Conservation (phyloP, 2,113 vertebrate genomes). For the Lonchura striata region DNA sequence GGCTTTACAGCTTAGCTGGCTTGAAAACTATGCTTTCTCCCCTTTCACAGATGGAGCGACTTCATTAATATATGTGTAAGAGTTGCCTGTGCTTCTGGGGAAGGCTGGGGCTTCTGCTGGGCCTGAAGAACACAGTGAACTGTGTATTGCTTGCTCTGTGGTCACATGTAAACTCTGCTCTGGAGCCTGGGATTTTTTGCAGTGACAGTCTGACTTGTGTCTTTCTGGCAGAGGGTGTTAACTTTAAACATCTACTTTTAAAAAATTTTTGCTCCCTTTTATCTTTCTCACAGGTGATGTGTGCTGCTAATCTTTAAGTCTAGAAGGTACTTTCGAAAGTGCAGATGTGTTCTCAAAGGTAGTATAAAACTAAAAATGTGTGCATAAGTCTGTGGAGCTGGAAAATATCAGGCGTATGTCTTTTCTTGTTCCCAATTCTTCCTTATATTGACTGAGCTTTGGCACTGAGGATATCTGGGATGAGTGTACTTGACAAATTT, state of each 20-base stretch:
- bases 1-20: not conserved
- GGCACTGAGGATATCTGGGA: not conserved
- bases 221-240: not conserved
- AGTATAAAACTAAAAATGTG: not conserved
- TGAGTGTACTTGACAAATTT: not conserved
- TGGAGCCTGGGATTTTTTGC: not conserved
- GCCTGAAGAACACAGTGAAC: not conserved
- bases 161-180: not conserved
- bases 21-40: not conserved
- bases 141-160: not conserved
- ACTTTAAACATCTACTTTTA: not conserved
- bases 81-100: not conserved
- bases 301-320: not conserved
- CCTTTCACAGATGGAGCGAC: not conserved
- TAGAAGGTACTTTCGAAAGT: not conserved
- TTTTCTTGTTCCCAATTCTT: not conserved
- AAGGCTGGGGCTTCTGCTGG: not conserved
- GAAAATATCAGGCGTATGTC: not conserved
- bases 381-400: not conserved
- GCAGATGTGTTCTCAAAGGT: not conserved
- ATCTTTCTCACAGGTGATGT: not conserved
- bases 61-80: not conserved
- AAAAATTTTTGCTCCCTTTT: not conserved
- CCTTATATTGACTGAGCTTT: not conserved
- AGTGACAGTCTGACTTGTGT: not conserved